Evolutionary conservation across 2,113 vertebrate species (phyloP), one percentile per base, ranked within the genome.

Genomic region (Ammospiza caudacuta): DNA sequence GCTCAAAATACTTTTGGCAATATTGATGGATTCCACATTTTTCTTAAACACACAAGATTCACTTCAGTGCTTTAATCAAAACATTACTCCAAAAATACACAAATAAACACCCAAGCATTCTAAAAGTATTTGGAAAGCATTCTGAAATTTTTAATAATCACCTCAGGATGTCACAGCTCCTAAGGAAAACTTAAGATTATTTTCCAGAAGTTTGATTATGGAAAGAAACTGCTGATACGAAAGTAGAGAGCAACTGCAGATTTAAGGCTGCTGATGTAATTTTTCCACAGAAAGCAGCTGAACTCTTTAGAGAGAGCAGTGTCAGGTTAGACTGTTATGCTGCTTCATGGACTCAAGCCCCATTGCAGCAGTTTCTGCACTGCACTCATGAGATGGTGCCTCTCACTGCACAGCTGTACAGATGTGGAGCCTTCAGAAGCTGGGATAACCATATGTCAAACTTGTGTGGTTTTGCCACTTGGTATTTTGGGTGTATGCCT

Each of bases 381-480:
- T 88, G 75, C 61, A 81, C 74, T 77, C 70, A 87, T 31, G 91
- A 96, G 82, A 91, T 29, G 70, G 63, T 59, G 85, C 4, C 61
- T 79, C 87, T 76, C 18, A 12, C 68, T 87, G 75, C 87, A 89
- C 63, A 94, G 89, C 92, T 80, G 74, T 21, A 73, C 70, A 91
- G 67, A 94, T 72, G 49, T 46, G 4, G 27, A 81, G 68, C 59
- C 68, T 74, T 89, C 73, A 93, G 66, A 82, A 89, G 82, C 76
- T 0, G 0, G 72, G 66, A 94, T 68, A 95, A 85, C 83, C 54
- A 27, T 15, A 62, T 68, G 83, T 88, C 73, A 79, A 95, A 67
- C 78, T 94, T 63, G 78, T 82, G 95, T 85, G 63, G 93, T 93
- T 87, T 95, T 87, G 73, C 33, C 68, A 90, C 78, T 92, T 91